Evolutionary conservation across 2,113 vertebrate species (phyloP), one percentile per base, ranked within the genome.

Genomic region (Oryzias curvinotus): DNA sequence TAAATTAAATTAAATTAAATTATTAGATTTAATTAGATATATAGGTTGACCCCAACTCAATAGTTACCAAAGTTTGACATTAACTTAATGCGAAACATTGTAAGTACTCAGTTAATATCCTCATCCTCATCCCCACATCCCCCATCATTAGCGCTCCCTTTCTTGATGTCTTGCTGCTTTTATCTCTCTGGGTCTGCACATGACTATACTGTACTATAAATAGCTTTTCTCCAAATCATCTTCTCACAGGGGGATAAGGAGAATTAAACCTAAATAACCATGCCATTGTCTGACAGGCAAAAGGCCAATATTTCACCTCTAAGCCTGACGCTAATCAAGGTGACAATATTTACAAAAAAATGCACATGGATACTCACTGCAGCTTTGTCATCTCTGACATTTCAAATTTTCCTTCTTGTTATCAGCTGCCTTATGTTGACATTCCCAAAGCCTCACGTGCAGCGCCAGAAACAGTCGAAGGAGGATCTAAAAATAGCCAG

Each of bases 361-460:
- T 23, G 43, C 54, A 25, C 65, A 55, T 19, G 66, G 71, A 81
- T 81, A 61, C 61, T 73, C 57, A 46, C 52, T 63, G 81, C 73
- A 45, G 79, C 73, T 76, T 73, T 78, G 87, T 89, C 85, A 85
- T 83, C 65, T 62, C 69, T 90, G 85, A 80, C 85, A 86, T 88
- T 89, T 86, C 65, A 73, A 48, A 71, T 86, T 87, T 85, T 80
- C 71, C 75, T 65, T 81, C 80, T 82, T 86, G 69, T 83, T 85
- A 86, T 89, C 81, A 80, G 69, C 72, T 80, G 85, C 79, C 71
- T 78, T 84, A 69, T 85, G 76, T 80, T 85, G 85, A 87, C 82
- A 80, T 83, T 82, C 83, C 55, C 84, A 45, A 62, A 74, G 84
- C 81, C 84, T 84, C 88, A 87, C 89, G 77, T 90, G 90, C 68